Evolutionary conservation across 2,113 vertebrate genomes (phyloP).

Genomic region (Phoenicopterus ruber): DNA sequence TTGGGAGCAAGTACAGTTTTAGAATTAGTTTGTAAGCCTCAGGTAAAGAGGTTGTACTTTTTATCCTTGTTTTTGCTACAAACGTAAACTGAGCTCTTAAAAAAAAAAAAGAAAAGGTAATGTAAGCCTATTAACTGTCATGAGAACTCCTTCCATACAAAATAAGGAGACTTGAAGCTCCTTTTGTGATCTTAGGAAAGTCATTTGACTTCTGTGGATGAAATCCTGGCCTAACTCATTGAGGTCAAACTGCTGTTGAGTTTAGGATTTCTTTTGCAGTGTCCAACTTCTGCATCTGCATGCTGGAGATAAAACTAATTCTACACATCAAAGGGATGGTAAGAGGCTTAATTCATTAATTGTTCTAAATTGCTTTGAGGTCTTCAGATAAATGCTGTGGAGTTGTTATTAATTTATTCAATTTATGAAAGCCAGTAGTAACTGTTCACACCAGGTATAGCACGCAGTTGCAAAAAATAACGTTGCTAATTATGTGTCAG

Average conservation of each 20-base stretch:
- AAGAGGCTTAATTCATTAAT: conserved; percentile 18
- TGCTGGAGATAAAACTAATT: conserved; percentile 45
- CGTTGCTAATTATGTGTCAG: background rate
- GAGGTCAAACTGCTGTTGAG: conserved; percentile 21
- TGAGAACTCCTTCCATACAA: background rate
- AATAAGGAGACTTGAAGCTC: background rate
- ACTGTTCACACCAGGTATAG: background rate
- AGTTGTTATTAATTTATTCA: conserved; percentile 10
- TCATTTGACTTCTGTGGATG: background rate
- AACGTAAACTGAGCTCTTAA: background rate
- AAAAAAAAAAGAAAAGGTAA: background rate
- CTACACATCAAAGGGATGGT: background rate
- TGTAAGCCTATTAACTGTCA: background rate
- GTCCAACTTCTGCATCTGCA: conserved; percentile 20
- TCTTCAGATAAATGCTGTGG: background rate
- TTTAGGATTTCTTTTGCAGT: background rate
- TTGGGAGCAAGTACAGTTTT: background rate
- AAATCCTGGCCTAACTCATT: background rate
- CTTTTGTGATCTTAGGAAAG: background rate
- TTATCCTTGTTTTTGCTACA: background rate
- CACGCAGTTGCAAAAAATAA: background rate
- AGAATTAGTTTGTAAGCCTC: background rate
- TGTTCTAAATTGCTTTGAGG: conserved; percentile 23
- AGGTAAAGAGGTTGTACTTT: background rate
- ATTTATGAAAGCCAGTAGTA: background rate